Base-by-base conservation (phyloP, 2,888 invertebrate species). In the Nephrotoma guestfalica region DNA sequence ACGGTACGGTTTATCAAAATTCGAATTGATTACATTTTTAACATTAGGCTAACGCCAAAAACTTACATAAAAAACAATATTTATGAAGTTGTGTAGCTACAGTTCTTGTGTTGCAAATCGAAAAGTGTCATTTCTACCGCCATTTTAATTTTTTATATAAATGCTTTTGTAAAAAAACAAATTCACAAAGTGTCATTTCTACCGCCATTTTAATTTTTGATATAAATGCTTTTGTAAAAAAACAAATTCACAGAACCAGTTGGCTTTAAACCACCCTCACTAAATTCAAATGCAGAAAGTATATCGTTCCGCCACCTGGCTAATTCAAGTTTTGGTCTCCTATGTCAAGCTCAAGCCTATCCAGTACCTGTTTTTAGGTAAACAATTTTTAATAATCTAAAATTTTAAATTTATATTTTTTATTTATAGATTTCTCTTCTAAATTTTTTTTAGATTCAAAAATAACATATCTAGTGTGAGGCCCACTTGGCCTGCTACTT, bases 301-400 rank as follows among this genome's bases (percentile, higher is more conserved):
- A 91, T 90, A 88, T 90, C 91, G 11, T 90, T 92, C 88, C 89
- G 89, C 45, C 90, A 90, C 6, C 85, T 89, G 86, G 89, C 89
- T 86, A 89, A 89, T 13, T 90, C 91, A 87, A 90, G 90, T 88
- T 91, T 91, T 88, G 90, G 91, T 0, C 89, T 93, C n/a, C 89
- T 93, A 42, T 94, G 94, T 88, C 91, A 93, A 88, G 93, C 93
- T 6, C 94, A 94, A 90, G 92, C 93, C 0, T 93, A 92, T 90
- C 94, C 94, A 13, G 91, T 92, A 30, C 93, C 93, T 13, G 89
- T 90, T 86, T 93, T 93, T 92, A 93, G 93, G 93, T 93, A 92
- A 89, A 43, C 88, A n/a, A 4, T 9, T 41, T 6, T 41, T 15
- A 41, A 41, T 87, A 41, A 43, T 86, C 30, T n/a, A 11, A 5